These are phyloP conservation scores for Coracopsis vasa DNA, from an alignment of 2,113 vertebrate species.

Conservation along the genomic window DNA sequence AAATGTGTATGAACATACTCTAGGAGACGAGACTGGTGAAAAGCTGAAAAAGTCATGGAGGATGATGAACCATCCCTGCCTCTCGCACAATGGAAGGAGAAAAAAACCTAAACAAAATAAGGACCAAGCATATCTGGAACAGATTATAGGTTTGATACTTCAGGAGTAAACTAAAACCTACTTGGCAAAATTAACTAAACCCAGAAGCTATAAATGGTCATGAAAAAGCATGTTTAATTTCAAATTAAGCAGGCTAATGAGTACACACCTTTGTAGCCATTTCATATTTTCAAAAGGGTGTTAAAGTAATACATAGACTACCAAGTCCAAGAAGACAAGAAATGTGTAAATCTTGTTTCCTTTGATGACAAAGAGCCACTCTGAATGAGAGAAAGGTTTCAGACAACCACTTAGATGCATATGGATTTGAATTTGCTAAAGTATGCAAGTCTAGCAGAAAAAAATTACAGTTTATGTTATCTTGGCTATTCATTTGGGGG, in stretches of 20 bases:
- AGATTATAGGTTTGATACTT: not conserved
- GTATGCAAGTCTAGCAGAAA: not conserved
- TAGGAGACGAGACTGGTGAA: not conserved
- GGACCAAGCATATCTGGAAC: not conserved
- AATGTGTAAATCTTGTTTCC: not conserved
- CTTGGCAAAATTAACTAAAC: not conserved
- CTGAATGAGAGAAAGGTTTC: not conserved
- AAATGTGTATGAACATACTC: not conserved
- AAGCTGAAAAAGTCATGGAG: not conserved
- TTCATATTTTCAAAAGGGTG: not conserved
- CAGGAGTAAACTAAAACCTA: not conserved
- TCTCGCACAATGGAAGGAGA: not conserved
- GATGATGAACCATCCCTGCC: not conserved
- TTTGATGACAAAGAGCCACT: not conserved
- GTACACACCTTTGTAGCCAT: not conserved
- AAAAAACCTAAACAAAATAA: not conserved
- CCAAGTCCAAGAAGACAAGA: not conserved
- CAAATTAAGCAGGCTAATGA: not conserved
- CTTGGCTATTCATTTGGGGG: slow-evolving; percentile 16
- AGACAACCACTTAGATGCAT: not conserved
- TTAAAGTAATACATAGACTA: not conserved
- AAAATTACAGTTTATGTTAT: slow-evolving; percentile 2
- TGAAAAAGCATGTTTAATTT: not conserved
- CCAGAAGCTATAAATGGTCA: not conserved
- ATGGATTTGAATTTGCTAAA: not conserved